Evolutionary conservation across 2,113 vertebrate species (phyloP).

Genomic region (Morone chrysops): DNA sequence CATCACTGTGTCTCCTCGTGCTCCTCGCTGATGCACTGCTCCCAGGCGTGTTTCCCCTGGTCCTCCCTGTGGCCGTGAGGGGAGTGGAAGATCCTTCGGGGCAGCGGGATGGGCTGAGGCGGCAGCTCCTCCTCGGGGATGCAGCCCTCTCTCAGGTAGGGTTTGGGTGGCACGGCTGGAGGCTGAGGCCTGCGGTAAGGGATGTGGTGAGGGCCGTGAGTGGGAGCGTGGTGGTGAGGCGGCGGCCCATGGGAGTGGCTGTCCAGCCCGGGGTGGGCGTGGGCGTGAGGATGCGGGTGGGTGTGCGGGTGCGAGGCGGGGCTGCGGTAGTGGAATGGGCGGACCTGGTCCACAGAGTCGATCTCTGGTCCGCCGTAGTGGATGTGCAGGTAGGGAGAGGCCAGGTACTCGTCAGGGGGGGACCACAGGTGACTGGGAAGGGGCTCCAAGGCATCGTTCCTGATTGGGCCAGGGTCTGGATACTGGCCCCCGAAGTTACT

Average conservation of each 20-base stretch:
- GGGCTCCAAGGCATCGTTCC: conserved; percentile 93
- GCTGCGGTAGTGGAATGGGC: conserved; percentile 94
- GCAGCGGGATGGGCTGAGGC: conserved; percentile 90
- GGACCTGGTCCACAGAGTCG: conserved; percentile 91
- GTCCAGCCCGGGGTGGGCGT: conserved; percentile 84
- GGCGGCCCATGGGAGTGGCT: conserved; percentile 88
- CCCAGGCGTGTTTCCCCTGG: conserved; percentile 92
- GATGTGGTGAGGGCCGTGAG: conserved; percentile 77
- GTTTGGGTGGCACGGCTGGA: conserved; percentile 90
- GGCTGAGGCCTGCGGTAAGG: conserved; percentile 85
- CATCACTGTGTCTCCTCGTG: conserved; percentile 82
- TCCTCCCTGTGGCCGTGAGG: conserved; percentile 89
- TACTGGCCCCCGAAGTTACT: conserved; percentile 89
- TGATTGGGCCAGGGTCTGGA: conserved; percentile 85
- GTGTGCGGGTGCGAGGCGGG: conserved; percentile 89
- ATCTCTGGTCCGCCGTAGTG: conserved; percentile 94
- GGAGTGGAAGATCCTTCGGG: conserved; percentile 87
- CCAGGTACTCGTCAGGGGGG: conserved; percentile 90
- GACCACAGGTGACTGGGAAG: conserved; percentile 93
- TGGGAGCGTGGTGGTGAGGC: conserved; percentile 72
- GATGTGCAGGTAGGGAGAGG: conserved; percentile 93
- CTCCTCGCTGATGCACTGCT: conserved; percentile 93
- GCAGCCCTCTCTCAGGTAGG: conserved; percentile 91
- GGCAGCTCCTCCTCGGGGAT: conserved; percentile 88
- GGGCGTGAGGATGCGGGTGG: conserved; percentile 76